Evolutionary conservation across 2,888 invertebrate genomes (phyloP).

Genomic region (Eucriotettix oculatus): DNA sequence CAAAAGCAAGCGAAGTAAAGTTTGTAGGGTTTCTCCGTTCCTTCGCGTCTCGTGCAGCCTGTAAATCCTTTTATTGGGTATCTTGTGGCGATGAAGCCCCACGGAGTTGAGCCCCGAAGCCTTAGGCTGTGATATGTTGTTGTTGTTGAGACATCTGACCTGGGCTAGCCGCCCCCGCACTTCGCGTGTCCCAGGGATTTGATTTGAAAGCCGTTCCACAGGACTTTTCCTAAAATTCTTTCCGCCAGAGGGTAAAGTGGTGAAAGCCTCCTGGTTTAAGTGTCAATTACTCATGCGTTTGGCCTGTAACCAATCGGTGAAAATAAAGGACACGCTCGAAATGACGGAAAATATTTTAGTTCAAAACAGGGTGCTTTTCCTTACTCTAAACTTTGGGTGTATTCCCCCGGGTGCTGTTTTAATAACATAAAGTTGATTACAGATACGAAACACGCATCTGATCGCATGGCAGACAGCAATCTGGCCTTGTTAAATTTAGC

Average conservation of each 20-base stretch:
- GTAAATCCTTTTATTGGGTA: neutral
- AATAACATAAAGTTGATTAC: neutral
- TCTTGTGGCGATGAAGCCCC: neutral
- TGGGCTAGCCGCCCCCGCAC: neutral
- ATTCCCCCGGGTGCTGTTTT: neutral
- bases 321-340: too few relatives aligned
- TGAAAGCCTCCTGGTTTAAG: too few relatives aligned
- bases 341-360: too few relatives aligned
- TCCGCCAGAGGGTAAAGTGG: too few relatives aligned
- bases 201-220: too few relatives aligned
- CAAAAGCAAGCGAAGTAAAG: too few relatives aligned
- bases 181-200: too few relatives aligned
- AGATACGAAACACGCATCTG: conserved; percentile 2
- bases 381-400: too few relatives aligned
- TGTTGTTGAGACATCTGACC: neutral
- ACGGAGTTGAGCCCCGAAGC: neutral
- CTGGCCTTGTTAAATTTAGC: neutral
- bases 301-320: too few relatives aligned
- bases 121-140: neutral
- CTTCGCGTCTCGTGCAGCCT: neutral
- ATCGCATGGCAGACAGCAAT: neutral
- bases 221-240: too few relatives aligned
- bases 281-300: too few relatives aligned
- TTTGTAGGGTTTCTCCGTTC: neutral
- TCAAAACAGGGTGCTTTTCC: too few relatives aligned